These are phyloP conservation scores for Rana temporaria DNA, from an alignment of 2,113 vertebrate genomes.

Conservation along the genomic window DNA sequence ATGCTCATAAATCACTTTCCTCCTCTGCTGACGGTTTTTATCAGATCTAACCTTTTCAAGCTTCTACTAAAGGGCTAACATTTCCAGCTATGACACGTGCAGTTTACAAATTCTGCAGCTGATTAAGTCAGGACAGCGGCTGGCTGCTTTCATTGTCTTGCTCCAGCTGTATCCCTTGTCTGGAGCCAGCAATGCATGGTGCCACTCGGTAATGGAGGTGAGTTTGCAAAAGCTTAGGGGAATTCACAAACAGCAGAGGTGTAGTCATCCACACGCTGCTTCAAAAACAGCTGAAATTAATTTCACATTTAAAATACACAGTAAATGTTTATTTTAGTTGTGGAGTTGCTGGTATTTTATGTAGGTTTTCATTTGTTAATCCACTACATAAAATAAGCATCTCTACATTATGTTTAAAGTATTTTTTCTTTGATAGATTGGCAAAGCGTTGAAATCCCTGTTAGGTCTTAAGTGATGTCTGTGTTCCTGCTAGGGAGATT, in stretches of 20 bases:
- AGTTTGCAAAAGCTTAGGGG: constrained; percentile 14
- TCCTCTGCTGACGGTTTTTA: constrained; percentile 96
- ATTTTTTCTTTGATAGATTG: no score
- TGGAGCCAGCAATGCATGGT: constrained; percentile 49
- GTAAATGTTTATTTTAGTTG: no score
- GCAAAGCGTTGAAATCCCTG: no score
- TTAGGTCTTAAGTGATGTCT: no score
- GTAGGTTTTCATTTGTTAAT: no score
- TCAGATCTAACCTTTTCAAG: constrained; percentile 99
- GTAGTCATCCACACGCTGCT: neutral
- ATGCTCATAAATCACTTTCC: constrained; percentile 96
- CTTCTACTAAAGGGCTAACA: constrained; percentile 95
- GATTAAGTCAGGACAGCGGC: constrained; percentile 84
- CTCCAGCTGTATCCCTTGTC: constrained; percentile 28
- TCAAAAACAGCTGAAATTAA: neutral
- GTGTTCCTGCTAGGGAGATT: no score
- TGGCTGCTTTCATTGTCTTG: constrained; percentile 46
- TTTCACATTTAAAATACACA: no score
- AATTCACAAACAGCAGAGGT: neutral
- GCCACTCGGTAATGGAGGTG: constrained; percentile 18
- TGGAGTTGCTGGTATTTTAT: no score
- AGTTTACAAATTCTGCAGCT: constrained; percentile 96
- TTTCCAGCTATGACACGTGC: constrained; percentile 97
- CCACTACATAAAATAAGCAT: no score
- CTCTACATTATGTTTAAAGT: no score